These are phyloP conservation scores for Carcinoscorpius rotundicauda DNA, from an alignment of 1,140 invertebrate genomes.

Conservation along the genomic window DNA sequence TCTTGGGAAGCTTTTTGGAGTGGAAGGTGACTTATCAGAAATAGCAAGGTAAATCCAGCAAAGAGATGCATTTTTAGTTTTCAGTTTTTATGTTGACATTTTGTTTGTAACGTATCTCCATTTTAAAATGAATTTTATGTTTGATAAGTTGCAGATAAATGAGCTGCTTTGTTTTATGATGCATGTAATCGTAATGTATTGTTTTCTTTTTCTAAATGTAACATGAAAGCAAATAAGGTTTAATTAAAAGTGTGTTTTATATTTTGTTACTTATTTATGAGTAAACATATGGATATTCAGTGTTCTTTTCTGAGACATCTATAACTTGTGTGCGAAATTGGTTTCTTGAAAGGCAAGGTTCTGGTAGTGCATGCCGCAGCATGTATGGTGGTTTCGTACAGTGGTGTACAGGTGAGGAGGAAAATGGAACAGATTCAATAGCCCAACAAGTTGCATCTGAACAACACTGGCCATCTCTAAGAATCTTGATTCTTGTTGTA, in stretches of 20 bases:
- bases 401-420: conserved; percentile 62
- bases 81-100: too few species aligned
- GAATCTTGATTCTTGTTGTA: conserved; percentile 78
- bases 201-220: neutral
- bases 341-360: conserved; percentile 43
- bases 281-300: neutral
- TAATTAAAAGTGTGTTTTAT: neutral
- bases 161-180: too few species aligned
- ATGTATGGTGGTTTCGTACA: conserved; percentile 84
- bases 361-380: conserved; percentile 93
- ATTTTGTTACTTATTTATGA: neutral
- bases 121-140: too few species aligned
- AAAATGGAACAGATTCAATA: conserved; percentile 67
- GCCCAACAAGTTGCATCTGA: conserved; percentile 52
- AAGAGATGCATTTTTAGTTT: too few species aligned
- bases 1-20: conserved; percentile 58
- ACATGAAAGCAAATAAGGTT: neutral
- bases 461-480: conserved; percentile 80
- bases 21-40: conserved; percentile 65
- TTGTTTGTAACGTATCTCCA: too few species aligned
- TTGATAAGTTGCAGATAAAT: too few species aligned
- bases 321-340: too few species aligned
- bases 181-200: neutral
- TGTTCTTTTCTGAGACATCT: too few species aligned
- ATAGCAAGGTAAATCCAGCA: conserved; percentile 49